Evolutionary conservation across 2,888 invertebrate species (phyloP), one percentile per base, ranked within the genome.

Genomic region (Volucella inflata): DNA sequence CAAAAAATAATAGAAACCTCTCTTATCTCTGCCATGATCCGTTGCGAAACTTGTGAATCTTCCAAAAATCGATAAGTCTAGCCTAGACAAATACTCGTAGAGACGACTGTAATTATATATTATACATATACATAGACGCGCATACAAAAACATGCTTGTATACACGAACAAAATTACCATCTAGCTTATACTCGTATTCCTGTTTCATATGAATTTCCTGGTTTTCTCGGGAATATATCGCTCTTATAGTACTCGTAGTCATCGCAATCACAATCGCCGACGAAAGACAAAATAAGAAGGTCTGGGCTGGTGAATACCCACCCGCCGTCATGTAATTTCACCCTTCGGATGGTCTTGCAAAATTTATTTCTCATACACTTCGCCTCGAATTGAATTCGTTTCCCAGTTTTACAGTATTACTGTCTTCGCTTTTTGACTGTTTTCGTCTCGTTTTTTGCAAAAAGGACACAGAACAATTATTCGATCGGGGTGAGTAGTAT

Each of bases 71-170:
- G 72, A 85, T 85, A 85, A 80, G 85, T 80, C 80, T 85, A 85
- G 85, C 85, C 85, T 81, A 85, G 85, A 68, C 85, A 77, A 81
- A 85, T 67, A n/a, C n/a, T n/a, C n/a, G n/a, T n/a, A 76, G 71
- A 80, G 60, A 71, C 71, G 50, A n/a, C 40, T 51, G 64, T 77
- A 81, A 85, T 85, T 85, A 84, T 76, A 79, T 71, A 65, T 62
- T 76, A 79, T 71, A 65, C 55, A 21, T 21, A 0, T 21, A 21
- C 21, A 21, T 21, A 21, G 4, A 21, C 21, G 21, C 21, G 4
- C 21, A 21, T 21, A 21, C 21, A 21, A 21, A 85, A 74, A 67
- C 80, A 68, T 38, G 36, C 46, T n/a, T 14, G 42, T 50, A 46
- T 57, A 38, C 30, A 60, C 59, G 59, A 44, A 14, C 46, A 64